Percentiles rank a stretch among this genome's conserved stretches.
phyloP scores from a whole-genome alignment of 1,140 invertebrate species.

The Mya arenaria region DNA sequence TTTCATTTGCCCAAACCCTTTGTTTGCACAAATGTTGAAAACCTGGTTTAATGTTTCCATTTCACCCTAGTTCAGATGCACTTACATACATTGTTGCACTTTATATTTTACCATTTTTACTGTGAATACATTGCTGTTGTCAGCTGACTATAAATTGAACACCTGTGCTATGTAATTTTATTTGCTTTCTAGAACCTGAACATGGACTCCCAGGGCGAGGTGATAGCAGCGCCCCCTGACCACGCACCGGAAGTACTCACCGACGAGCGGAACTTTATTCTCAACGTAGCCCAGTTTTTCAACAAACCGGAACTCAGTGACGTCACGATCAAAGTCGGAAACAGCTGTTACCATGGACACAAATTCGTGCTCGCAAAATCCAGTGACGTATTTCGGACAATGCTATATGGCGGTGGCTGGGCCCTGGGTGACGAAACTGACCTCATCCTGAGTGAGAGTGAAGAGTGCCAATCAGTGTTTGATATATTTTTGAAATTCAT shows the following conservation, averaged over 20 bases:
- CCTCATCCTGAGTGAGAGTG: constrained; percentile 77
- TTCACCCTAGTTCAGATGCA: too few species aligned
- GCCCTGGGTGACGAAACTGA: constrained; percentile 66
- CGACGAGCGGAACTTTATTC: constrained; percentile 79
- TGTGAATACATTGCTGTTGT: too few species aligned
- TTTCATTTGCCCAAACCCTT: too few species aligned
- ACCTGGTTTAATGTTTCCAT: too few species aligned
- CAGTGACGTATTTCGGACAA: constrained; percentile 79
- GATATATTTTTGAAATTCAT: constrained; percentile 79
- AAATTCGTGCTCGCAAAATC: constrained; percentile 81
- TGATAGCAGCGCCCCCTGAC: neutral
- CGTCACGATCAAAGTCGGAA: constrained; percentile 76
- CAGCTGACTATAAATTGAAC: too few species aligned
- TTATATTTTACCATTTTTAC: too few species aligned
- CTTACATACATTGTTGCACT: too few species aligned
- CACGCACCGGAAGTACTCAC: constrained; percentile 64
- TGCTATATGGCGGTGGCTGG: constrained; percentile 79
- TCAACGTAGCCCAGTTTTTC: constrained; percentile 78
- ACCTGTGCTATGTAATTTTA: too few species aligned
- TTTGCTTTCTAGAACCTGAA: too few species aligned
- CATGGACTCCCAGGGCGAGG: neutral
- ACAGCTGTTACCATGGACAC: constrained; percentile 73
- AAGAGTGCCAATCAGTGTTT: constrained; percentile 78
- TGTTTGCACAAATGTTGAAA: too few species aligned
- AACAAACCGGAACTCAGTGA: constrained; percentile 78